A percentile compares a stretch with the other conserved stretches of the same genome.
These are phyloP conservation scores for Miniopterus natalensis DNA, from an alignment of 2,113 vertebrate species.

Conservation along the genomic window DNA sequence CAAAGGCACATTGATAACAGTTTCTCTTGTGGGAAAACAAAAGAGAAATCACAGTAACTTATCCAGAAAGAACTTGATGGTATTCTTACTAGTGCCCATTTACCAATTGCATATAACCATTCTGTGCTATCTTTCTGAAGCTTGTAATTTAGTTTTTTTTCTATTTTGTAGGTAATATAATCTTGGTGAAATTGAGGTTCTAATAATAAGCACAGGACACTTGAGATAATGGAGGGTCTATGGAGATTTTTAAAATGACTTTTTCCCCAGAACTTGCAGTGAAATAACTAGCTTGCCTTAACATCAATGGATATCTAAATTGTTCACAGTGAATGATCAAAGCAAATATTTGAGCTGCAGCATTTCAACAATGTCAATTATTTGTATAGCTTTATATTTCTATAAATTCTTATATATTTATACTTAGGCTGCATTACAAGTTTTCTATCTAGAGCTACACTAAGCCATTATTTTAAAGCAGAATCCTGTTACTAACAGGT, in stretches of 20 bases:
- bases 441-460: not conserved
- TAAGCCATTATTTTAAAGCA: slow-evolving; percentile 45
- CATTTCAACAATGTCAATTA: slow-evolving; percentile 15
- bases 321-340: slow-evolving; percentile 4
- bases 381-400: not conserved
- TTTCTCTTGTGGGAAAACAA: slow-evolving; percentile 31
- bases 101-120: not conserved
- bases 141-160: slow-evolving; percentile 45
- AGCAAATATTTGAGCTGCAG: slow-evolving; percentile 26
- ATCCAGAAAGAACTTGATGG: not conserved
- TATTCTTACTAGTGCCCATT: not conserved
- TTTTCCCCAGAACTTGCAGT: not conserved
- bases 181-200: slow-evolving; percentile 1
- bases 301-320: not conserved
- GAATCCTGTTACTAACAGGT: not conserved
- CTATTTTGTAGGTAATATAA: slow-evolving; percentile 53
- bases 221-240: slow-evolving; percentile 4
- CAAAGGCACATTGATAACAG: slow-evolving; percentile 14
- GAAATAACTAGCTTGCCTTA: not conserved
- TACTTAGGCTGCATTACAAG: not conserved
- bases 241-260: slow-evolving; percentile 6
- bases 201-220: slow-evolving; percentile 42
- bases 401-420: not conserved
- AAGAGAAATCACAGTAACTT: not conserved
- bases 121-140: slow-evolving; percentile 27